Base-by-base conservation (phyloP, 1,140 invertebrate species). In the Mamestra configurata region DNA sequence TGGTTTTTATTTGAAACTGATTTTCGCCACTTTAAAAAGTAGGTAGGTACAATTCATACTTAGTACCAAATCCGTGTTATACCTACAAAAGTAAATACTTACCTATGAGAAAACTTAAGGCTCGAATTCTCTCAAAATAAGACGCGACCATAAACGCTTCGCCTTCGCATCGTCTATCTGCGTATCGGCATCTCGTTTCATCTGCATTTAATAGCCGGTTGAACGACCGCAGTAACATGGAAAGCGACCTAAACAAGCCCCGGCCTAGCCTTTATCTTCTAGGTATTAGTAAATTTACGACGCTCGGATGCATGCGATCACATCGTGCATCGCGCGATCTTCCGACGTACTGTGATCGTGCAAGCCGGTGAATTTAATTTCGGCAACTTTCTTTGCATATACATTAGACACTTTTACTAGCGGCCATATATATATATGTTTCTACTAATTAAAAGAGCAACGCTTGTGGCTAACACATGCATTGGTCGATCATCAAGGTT, bases 251-350 rank as follows among this genome's bases (percentile, higher is more conserved):
- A 73, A 77, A 72, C 77, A 18, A 78, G 61, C 53, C 64, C 37
- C 79, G 57, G 77, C 80, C 85, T 86, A 88, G 85, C 80, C 80
- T 87, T 89, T 90, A 89, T 88, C 86, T 91, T n/a, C 85, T 91
- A 83, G 79, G 80, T 75, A 90, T 89, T 89, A 88, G 86, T 85
- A 77, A 86, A 89, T 89, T 86, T 85, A 87, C 84, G 85, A 88
- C 81, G 86, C 86, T 85, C 64, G 53, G 64, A 79, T 71, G 66
- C 64, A 79, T 71, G 64, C 59, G 59, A 57, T 79, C 35, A 8
- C 1, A 49, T 24, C 66, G 64, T 79, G 51, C 66, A 35, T 8
- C 13, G 46, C 18, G 35, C 35, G 31, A 43, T 40, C n/a, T 72
- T 4, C 8, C 43, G 43, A 4, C 66, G 10, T 15, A 18, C 53